Conservation (phyloP, 2,888 invertebrate species). For the Clitarchus hookeri region DNA sequence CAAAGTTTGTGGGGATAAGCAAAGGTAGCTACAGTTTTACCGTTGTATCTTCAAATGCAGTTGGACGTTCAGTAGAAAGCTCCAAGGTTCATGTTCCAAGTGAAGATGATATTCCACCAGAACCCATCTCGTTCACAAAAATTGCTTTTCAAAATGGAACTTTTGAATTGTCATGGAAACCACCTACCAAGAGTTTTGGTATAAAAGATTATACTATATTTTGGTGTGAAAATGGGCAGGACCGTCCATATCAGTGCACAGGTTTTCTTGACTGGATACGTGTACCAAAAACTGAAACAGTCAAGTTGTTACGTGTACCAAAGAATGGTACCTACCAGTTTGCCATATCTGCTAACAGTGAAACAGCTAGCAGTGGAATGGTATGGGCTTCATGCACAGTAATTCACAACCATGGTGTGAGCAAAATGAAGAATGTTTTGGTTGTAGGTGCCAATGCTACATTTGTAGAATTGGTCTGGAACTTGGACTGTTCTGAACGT, state of each 20-base stretch:
- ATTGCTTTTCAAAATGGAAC: slow-evolving; percentile 71
- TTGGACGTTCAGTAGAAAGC: slow-evolving; percentile 62
- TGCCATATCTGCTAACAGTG: slow-evolving; percentile 79
- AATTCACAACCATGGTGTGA: slow-evolving; percentile 56
- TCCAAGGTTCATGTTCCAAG: slow-evolving; percentile 67
- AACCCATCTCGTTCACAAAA: slow-evolving; percentile 70
- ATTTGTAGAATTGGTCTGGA: slow-evolving; percentile 73
- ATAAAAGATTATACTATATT: slow-evolving; percentile 77
- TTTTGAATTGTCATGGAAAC: slow-evolving; percentile 77
- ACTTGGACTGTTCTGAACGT: slow-evolving; percentile 74
- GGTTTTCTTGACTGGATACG: slow-evolving; percentile 66
- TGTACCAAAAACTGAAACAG: slow-evolving; percentile 57
- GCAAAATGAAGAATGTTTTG: slow-evolving; percentile 63
- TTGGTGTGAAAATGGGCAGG: slow-evolving; percentile 70
- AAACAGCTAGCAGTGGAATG: slow-evolving; percentile 76
- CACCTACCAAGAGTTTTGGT: slow-evolving; percentile 53
- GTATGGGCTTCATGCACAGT: slow-evolving; percentile 80
- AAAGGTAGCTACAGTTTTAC: slow-evolving; percentile 58
- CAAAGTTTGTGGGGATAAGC: slow-evolving; percentile 61
- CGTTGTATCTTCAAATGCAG: slow-evolving; percentile 65
- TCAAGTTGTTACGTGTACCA: slow-evolving; percentile 64
- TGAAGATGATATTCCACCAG: slow-evolving; percentile 56
- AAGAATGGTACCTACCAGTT: slow-evolving; percentile 69
- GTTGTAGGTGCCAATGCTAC: slow-evolving; percentile 58
- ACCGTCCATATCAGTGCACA: slow-evolving; percentile 63